A percentile compares a stretch with the other conserved stretches of the same genome.
phyloP scores from a whole-genome alignment of 2,888 invertebrate species.

The Machimus rusticus region DNA sequence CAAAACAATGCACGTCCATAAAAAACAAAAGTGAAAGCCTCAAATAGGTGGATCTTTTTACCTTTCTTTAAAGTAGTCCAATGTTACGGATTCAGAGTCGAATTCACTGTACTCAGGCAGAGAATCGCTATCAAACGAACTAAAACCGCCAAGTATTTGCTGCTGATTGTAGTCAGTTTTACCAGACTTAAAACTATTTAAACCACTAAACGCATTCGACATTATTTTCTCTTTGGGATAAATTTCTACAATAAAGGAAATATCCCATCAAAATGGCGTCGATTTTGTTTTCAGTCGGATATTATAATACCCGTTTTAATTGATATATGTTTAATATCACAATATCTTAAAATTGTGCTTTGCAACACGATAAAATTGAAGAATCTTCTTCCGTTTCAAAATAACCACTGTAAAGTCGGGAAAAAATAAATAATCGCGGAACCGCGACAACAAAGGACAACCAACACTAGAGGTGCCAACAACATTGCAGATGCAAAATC shows the following conservation, averaged over 20 bases:
- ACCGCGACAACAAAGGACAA: background rate
- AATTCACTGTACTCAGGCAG: conserved; percentile 67
- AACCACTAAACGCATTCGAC: conserved; percentile 43
- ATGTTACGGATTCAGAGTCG: conserved; percentile 65
- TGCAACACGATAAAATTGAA: background rate
- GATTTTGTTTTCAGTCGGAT: background rate
- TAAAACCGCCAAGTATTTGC: conserved; percentile 64
- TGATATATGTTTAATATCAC: background rate
- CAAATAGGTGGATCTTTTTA: conserved; percentile 51
- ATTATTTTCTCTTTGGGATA: conserved; percentile 38
- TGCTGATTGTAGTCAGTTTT: conserved; percentile 46
- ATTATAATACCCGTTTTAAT: background rate
- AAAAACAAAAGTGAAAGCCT: background rate
- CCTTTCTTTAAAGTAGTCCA: conserved; percentile 66
- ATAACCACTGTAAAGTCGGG: background rate
- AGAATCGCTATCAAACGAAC: conserved; percentile 66
- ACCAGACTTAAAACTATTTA: conserved; percentile 34
- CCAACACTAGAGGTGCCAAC: background rate
- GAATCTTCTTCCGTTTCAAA: background rate
- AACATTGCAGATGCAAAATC: background rate
- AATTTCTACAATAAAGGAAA: conserved; percentile 10
- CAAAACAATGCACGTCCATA: background rate
- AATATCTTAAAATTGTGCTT: background rate
- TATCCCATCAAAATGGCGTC: conserved; percentile 43
- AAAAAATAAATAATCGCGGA: background rate